Evolutionary conservation across 2,888 invertebrate species (phyloP).

Genomic region (Callosobruchus maculatus): DNA sequence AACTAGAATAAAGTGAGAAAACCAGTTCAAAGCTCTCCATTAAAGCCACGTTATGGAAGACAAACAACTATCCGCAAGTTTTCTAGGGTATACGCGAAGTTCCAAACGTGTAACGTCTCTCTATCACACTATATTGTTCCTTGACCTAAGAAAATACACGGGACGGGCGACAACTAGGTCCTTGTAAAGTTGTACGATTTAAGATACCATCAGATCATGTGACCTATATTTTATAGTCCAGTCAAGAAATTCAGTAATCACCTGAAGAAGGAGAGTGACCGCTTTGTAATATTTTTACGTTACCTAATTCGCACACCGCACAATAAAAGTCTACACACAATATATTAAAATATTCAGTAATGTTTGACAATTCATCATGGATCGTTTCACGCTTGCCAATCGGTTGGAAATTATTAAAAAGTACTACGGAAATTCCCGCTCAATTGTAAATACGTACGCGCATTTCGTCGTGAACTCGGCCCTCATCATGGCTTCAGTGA

Average conservation of each 20-base stretch:
- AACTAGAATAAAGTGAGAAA: not conserved
- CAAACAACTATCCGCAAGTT: not conserved
- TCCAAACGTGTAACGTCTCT: not conserved
- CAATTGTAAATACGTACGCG: too few species aligned
- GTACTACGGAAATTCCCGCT: too few species aligned
- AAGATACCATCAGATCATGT: not conserved
- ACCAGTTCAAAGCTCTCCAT: not conserved
- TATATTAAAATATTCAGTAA: too few species aligned
- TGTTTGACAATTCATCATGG: too few species aligned
- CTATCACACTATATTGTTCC: not conserved
- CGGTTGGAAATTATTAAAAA: too few species aligned
- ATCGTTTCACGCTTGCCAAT: too few species aligned
- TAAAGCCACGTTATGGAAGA: not conserved
- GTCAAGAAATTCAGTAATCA: not conserved
- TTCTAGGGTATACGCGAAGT: not conserved
- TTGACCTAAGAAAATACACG: not conserved
- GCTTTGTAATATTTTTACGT: too few species aligned
- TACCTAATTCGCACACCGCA: too few species aligned
- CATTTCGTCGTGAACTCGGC: too few species aligned
- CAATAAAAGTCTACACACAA: too few species aligned
- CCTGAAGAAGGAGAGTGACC: not conserved
- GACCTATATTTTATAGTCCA: not conserved
- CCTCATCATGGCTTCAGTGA: too few species aligned
- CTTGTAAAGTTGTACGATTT: not conserved
- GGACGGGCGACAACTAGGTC: not conserved